Conservation (phyloP, 2,888 invertebrate species). For the Cantharis rufa region DNA sequence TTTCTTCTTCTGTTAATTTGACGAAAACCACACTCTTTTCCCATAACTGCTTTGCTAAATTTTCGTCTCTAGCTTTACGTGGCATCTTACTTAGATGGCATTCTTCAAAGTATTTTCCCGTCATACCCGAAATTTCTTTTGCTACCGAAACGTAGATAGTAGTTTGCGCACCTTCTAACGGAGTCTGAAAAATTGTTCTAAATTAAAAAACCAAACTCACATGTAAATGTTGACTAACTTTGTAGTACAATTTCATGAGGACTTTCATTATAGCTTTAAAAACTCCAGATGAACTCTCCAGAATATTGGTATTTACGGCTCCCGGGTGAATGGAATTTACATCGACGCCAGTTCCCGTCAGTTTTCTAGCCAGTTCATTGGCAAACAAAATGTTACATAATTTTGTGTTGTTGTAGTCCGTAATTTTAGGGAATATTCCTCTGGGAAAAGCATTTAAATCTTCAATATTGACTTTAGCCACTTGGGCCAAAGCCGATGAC, state of each 20-base stretch:
- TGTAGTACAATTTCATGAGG: background rate
- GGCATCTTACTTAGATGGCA: conserved; percentile 57
- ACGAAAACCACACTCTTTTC: conserved; percentile 77
- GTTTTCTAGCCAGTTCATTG: conserved; percentile 47
- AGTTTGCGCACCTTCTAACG: conserved; percentile 80
- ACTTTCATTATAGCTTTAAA: background rate
- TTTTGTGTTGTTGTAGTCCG: conserved; percentile 50
- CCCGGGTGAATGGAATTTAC: conserved; percentile 53
- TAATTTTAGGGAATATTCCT: conserved; percentile 12
- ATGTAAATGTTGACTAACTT: background rate
- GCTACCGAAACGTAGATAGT: conserved; percentile 75
- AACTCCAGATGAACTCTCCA: conserved; percentile 32
- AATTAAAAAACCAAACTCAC: background rate
- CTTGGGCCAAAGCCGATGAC: conserved; percentile 43
- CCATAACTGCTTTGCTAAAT: conserved; percentile 78
- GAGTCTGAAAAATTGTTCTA: conserved; percentile 63
- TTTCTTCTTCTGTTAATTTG: conserved; percentile 68
- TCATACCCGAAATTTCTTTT: conserved; percentile 69
- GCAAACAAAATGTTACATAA: conserved; percentile 49
- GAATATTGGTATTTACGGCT: conserved; percentile 45
- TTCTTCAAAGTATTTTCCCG: conserved; percentile 80
- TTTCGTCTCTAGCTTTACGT: conserved; percentile 29
- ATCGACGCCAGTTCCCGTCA: conserved; percentile 46
- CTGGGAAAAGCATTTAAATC: conserved; percentile 27
- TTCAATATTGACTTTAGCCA: conserved; percentile 41